Percentiles rank a stretch among this genome's conserved stretches.
These are phyloP conservation scores for Agrypnia vestita DNA, from an alignment of 1,140 invertebrate genomes.

Conservation along the genomic window DNA sequence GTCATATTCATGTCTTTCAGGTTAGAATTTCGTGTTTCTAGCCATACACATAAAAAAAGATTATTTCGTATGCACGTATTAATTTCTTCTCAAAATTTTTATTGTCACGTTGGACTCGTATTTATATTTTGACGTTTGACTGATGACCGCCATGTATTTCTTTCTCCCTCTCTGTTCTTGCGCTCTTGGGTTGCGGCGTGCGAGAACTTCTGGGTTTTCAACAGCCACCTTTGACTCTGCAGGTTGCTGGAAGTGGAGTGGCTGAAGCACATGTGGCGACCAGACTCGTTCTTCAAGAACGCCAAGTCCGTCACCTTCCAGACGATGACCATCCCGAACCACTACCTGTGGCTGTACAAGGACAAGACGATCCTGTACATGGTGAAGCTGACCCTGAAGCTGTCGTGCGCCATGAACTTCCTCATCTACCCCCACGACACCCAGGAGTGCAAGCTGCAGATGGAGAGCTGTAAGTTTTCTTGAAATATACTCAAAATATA, in stretches of 20 bases:
- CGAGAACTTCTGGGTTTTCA: too few species aligned
- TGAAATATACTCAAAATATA: too few species aligned
- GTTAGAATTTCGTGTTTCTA: too few species aligned
- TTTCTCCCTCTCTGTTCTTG: too few species aligned
- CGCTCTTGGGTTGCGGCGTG: too few species aligned
- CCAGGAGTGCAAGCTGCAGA: slow-evolving; percentile 92
- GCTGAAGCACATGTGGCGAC: slow-evolving; percentile 93
- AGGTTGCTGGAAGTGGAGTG: slow-evolving; percentile 89
- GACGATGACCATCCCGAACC: slow-evolving; percentile 94
- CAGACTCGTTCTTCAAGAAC: slow-evolving; percentile 92
- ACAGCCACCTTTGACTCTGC: slow-evolving; percentile 25
- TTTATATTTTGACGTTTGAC: too few species aligned
- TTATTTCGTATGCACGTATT: too few species aligned
- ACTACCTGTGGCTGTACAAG: slow-evolving; percentile 91
- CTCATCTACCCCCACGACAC: slow-evolving; percentile 93
- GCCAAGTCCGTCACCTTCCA: slow-evolving; percentile 94
- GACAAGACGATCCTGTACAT: slow-evolving; percentile 91
- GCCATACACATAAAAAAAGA: too few species aligned
- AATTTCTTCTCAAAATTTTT: too few species aligned
- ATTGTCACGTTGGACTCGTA: too few species aligned
- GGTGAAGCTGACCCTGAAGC: slow-evolving; percentile 87
- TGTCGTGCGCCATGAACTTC: slow-evolving; percentile 94
- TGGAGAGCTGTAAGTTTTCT: slow-evolving; percentile 87
- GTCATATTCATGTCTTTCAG: too few species aligned
- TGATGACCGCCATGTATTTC: too few species aligned